A percentile compares a stretch with the other conserved stretches of the same genome.
These are phyloP conservation scores for Drosophila persimilis DNA, from an alignment of 1,140 invertebrate genomes.

Conservation along the genomic window DNA sequence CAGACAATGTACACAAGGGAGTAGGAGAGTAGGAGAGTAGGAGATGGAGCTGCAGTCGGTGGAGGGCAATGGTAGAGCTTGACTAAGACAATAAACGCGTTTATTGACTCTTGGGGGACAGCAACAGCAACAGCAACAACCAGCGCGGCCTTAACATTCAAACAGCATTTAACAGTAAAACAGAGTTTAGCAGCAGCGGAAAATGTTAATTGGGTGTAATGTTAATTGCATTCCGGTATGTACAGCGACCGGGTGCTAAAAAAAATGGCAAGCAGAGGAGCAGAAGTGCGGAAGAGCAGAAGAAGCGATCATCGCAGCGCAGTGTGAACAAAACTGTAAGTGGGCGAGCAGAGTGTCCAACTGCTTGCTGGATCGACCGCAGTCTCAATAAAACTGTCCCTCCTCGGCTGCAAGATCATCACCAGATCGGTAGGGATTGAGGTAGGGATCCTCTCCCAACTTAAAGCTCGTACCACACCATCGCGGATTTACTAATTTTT, in stretches of 20 bases:
- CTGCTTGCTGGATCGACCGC: no score
- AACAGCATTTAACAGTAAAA: constrained; percentile 70
- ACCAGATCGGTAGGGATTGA: no score
- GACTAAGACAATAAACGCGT: constrained; percentile 78
- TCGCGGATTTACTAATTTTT: constrained; percentile 1
- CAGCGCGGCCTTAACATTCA: constrained; percentile 44
- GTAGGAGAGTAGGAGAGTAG: constrained; percentile 13
- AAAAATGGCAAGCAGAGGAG: background rate
- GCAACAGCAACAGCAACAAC: constrained; percentile 39
- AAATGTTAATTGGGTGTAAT: constrained; percentile 80
- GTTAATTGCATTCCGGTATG: constrained; percentile 70
- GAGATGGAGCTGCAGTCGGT: background rate
- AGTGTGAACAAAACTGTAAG: constrained; percentile 35
- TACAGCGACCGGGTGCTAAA: constrained; percentile 24
- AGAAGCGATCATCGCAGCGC: background rate
- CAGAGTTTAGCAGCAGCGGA: constrained; percentile 60
- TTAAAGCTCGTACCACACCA: no score
- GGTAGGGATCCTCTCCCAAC: no score
- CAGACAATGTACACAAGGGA: constrained; percentile 77
- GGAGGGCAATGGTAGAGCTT: background rate
- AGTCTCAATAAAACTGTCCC: no score
- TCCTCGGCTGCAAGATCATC: no score
- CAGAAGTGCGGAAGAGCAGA: background rate
- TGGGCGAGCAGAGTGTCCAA: background rate
- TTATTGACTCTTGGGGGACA: constrained; percentile 70